Percentiles rank a stretch among this genome's conserved stretches.
Conservation (phyloP, 2,797 vertebrate species). For the Megalops cyprinoides region DNA sequence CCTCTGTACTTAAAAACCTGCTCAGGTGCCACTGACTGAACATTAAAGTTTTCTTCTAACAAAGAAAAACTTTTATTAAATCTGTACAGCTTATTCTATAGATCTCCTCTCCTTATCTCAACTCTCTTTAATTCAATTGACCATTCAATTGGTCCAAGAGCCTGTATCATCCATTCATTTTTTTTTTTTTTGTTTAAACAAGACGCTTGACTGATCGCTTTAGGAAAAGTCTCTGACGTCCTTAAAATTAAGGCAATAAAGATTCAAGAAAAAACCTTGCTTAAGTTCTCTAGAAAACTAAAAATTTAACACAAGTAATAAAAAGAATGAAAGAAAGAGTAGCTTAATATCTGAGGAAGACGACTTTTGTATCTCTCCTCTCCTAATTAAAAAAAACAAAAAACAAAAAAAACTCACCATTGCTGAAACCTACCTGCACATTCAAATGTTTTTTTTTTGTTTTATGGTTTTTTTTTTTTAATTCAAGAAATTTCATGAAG, state of each 20-base stretch:
- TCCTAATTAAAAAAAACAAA: conserved; percentile 76
- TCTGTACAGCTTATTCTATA: conserved; percentile 91
- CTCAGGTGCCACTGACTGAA: conserved; percentile 85
- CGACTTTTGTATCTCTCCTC: conserved; percentile 81
- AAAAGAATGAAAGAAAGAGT: conserved; percentile 75
- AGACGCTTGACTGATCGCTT: conserved; percentile 85
- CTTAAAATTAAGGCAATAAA: conserved; percentile 99
- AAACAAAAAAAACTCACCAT: conserved; percentile 74
- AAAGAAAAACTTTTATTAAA: conserved; percentile 94
- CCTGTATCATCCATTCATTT: conserved; percentile 52
- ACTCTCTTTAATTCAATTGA: conserved; percentile 79
- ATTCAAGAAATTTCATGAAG: conserved; percentile 77
- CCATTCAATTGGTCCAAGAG: conserved; percentile 78
- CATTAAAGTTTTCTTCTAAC: conserved; percentile 90
- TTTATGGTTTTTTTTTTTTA: conserved; percentile 44
- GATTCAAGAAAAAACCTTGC: conserved; percentile 88
- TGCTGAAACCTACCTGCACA: conserved; percentile 86
- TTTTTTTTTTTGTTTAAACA: conserved; percentile 66
- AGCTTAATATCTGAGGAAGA: conserved; percentile 97
- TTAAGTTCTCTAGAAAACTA: conserved; percentile 87
- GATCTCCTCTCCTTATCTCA: conserved; percentile 66
- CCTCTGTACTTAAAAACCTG: conserved; percentile 61
- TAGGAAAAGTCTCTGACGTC: conserved; percentile 87
- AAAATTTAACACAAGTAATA: conserved; percentile 75
- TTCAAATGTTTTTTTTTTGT: conserved; percentile 79